These are phyloP conservation scores for Clinocottus analis DNA, from an alignment of 2,113 vertebrate species.

Conservation along the genomic window DNA sequence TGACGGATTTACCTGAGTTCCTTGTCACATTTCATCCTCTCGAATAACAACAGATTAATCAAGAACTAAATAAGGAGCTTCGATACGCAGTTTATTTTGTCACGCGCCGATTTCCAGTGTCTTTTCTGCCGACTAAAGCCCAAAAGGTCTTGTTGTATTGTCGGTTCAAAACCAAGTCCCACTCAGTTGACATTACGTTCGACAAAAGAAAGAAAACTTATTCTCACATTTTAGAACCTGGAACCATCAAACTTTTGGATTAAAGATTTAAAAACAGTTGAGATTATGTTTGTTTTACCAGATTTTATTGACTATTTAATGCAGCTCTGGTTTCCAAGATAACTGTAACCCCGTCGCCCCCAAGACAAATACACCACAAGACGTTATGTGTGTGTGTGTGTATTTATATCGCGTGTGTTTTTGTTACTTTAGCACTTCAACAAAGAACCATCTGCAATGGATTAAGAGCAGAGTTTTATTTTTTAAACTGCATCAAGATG, in stretches of 20 bases:
- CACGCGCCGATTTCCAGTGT: background rate
- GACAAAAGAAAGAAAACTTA: background rate
- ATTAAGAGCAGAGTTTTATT: no score
- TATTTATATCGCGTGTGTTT: no score
- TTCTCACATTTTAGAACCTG: background rate
- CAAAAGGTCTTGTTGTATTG: background rate
- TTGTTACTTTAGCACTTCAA: no score
- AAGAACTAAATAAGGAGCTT: background rate
- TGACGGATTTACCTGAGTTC: background rate
- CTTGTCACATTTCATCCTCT: background rate
- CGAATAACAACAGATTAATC: background rate
- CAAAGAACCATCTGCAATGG: no score
- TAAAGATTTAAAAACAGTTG: no score
- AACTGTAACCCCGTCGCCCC: no score
- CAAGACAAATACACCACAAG: no score
- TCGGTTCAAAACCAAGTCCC: background rate
- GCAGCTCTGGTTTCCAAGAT: background rate
- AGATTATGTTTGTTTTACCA: background rate
- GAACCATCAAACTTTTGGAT: background rate
- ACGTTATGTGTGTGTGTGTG: no score
- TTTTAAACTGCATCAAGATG: no score
- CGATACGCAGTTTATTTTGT: background rate
- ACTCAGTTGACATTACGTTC: background rate
- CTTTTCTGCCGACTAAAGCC: background rate
- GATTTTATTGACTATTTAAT: background rate